Evolutionary conservation across 2,888 invertebrate species (phyloP).

Genomic region (Lobophora halterata): DNA sequence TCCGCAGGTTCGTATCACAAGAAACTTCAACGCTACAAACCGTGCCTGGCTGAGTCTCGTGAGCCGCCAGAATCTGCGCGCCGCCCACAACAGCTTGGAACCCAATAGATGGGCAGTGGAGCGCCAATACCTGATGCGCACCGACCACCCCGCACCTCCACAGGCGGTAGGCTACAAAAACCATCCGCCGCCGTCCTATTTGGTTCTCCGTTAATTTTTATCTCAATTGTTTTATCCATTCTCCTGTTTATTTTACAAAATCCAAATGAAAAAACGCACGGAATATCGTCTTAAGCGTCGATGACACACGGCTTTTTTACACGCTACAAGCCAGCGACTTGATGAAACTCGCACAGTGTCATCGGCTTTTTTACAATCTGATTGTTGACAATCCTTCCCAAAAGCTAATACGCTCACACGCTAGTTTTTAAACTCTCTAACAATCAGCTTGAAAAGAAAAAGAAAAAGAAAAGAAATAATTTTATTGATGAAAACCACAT

Average conservation of each 20-base stretch:
- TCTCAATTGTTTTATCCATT: neutral
- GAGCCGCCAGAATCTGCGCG: constrained; percentile 17
- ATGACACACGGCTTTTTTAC: too few relatives aligned
- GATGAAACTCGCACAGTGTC: too few relatives aligned
- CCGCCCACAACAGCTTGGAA: constrained; percentile 1
- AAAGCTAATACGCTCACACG: too few relatives aligned
- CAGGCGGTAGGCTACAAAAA: constrained; percentile 6
- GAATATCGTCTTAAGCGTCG: too few relatives aligned
- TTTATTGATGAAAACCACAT: too few relatives aligned
- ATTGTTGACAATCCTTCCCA: too few relatives aligned
- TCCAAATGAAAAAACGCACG: neutral
- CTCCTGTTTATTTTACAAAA: neutral
- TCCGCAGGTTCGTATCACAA: constrained; percentile 12
- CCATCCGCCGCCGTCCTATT: neutral
- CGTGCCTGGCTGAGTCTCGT: constrained; percentile 24
- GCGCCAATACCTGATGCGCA: constrained; percentile 12
- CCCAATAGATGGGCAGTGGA: neutral
- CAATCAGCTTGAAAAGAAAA: too few relatives aligned
- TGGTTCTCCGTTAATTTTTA: constrained; percentile 10
- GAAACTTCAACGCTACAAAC: constrained; percentile 2
- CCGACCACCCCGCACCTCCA: constrained; percentile 5
- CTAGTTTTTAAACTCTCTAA: too few relatives aligned
- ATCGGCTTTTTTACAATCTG: too few relatives aligned
- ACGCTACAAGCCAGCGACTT: too few relatives aligned
- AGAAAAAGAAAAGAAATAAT: too few relatives aligned